Base-by-base conservation (phyloP, 1,140 invertebrate genomes). In the Gonioctena quinquepunctata region DNA sequence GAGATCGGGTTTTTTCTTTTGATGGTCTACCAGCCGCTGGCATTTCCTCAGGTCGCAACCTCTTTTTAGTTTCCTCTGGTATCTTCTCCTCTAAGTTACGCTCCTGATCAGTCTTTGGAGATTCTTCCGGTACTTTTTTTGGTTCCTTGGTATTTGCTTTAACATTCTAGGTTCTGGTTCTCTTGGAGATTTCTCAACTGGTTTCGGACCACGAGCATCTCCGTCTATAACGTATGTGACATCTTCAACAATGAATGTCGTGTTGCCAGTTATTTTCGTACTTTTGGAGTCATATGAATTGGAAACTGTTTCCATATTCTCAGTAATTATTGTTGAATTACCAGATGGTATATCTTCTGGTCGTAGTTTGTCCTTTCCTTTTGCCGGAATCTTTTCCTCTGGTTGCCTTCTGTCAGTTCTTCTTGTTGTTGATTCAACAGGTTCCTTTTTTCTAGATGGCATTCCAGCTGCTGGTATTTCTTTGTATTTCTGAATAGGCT, bases 21-120 rank as follows among this genome's bases (percentile, higher is more conserved):
- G 62, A 65, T 13, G 62, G 62, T 52, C 26, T 48, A 4, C 60
- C 60, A 48, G 60, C 60, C 18, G 18, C 26, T 27, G 60, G 60
- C 13, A 62, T n/a, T 19, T 42, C 28, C 18, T 62, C 60, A 42
- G 60, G 60, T 19, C 8, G 8, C 3, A 62, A 4, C 26, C 60
- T 16, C 5, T 19, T 18, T 18, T 33, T 33, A 3, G n/a, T n/a
- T n/a, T 60, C 11, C 13, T 22, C 13, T 19, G 57, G 57, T 42
- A n/a, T 1, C 5, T n/a, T 42, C 16, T 62, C 27, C 27, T 62
- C 60, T n/a, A 42, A n/a, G 33, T n/a, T 42, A n/a, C n/a, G 33
- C 33, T n/a, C 16, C 18, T 19, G 3, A 54, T 54, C 52, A 11
- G 18, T 54, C 8, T 11, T 54, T 54, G 52, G 18, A 21, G 18